phyloP scores from a whole-genome alignment of 2,113 vertebrate species.

The Fukomys damarensis region DNA sequence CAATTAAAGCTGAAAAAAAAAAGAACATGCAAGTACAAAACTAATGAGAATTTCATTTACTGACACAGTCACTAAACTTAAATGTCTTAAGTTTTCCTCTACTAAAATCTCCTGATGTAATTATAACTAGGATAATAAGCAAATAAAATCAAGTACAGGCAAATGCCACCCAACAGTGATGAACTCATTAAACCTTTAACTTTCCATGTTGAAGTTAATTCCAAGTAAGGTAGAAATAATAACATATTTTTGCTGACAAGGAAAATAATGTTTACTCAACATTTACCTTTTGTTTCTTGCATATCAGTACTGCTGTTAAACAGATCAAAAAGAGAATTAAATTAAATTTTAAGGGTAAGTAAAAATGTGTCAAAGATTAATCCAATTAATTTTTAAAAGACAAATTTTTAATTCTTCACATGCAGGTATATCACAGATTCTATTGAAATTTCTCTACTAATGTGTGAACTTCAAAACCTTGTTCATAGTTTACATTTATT shows the following conservation, averaged over 20 bases:
- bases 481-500: not conserved
- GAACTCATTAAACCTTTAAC: constrained; percentile 41
- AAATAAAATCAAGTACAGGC: not conserved
- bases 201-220: not conserved
- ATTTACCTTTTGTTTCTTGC: constrained; percentile 32
- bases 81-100: constrained; percentile 12
- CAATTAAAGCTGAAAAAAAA: too few relatives aligned
- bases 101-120: constrained; percentile 49
- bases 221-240: not conserved
- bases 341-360: constrained; percentile 42
- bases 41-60: constrained; percentile 33
- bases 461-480: not conserved
- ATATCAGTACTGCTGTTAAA: not conserved
- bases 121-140: not conserved
- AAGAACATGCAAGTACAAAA: constrained; percentile 50
- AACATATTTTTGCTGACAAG: constrained; percentile 6
- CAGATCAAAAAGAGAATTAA: constrained; percentile 56
- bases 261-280: not conserved
- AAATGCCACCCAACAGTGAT: not conserved
- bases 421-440: not conserved
- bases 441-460: constrained; percentile 3
- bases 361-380: constrained; percentile 45
- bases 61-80: not conserved
- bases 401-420: constrained; percentile 35
- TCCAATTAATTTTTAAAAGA: constrained; percentile 46